These are phyloP conservation scores for Mormyrus hasselquistii DNA, from an alignment of 2,797 vertebrate genomes.

Conservation along the genomic window DNA sequence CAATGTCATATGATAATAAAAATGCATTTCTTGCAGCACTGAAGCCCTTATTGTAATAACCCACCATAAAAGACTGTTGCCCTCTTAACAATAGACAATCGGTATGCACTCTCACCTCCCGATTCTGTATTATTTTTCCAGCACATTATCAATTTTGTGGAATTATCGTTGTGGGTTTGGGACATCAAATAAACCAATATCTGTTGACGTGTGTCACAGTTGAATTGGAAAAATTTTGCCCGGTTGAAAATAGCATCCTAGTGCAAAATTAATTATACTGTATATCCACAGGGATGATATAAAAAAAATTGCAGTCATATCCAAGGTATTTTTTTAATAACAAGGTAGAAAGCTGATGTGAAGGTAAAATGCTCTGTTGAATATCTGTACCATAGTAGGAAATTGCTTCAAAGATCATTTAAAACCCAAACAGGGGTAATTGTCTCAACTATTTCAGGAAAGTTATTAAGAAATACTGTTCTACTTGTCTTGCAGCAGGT, in stretches of 20 bases:
- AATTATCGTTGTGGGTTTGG: not conserved
- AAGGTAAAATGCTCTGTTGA: not conserved
- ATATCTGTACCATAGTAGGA: not conserved
- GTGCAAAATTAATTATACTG: slow-evolving; percentile 12
- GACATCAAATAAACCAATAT: not conserved
- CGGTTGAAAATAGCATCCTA: not conserved
- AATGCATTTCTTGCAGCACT: not conserved
- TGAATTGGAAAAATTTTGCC: not conserved
- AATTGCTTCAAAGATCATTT: slow-evolving; percentile 1
- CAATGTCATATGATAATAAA: not conserved
- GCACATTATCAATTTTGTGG: not conserved
- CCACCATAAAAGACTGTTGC: not conserved
- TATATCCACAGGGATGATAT: not conserved
- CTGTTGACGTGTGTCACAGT: not conserved
- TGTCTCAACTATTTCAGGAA: slow-evolving; percentile 6
- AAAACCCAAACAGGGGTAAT: slow-evolving; percentile 4
- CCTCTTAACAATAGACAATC: not conserved
- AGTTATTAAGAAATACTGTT: slow-evolving; percentile 3
- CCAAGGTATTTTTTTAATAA: not conserved
- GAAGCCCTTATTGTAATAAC: not conserved
- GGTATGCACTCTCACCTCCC: not conserved
- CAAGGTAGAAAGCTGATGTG: not conserved
- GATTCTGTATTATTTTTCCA: not conserved
- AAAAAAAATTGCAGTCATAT: not conserved
- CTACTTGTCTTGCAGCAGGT: not conserved